A percentile compares a stretch with the other conserved stretches of the same genome.
Evolutionary conservation across 35 echinoderm and acorn worm genomes (phyloP).

Genomic region (Amphiura filiformis): DNA sequence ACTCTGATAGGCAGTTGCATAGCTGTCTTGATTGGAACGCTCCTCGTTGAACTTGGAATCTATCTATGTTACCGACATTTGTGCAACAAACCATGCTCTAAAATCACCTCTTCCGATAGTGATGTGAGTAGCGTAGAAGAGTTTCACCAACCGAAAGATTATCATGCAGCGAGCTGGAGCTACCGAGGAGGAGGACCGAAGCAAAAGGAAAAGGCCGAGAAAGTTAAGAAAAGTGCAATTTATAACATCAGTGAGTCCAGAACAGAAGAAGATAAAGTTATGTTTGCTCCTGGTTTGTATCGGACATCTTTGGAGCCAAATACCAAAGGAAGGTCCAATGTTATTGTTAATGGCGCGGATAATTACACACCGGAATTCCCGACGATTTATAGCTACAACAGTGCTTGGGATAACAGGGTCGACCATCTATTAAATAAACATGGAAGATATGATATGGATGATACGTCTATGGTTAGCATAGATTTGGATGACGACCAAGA

Average conservation of each 20-base stretch:
- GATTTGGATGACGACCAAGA: slow-evolving; percentile 15
- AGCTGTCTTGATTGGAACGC: slow-evolving; percentile 13
- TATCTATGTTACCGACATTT: slow-evolving; percentile 4
- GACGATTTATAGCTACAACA: slow-evolving; percentile 23
- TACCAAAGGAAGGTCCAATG: neutral
- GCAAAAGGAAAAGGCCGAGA: slow-evolving; percentile 9
- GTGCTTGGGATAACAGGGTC: slow-evolving; percentile 10
- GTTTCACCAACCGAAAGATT: neutral
- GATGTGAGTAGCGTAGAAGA: neutral
- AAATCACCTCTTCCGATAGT: neutral
- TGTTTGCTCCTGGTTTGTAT: slow-evolving; percentile 30
- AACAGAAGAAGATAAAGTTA: neutral
- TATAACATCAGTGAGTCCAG: neutral
- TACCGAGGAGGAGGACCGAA: neutral
- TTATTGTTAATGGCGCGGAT: neutral
- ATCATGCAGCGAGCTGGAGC: neutral
- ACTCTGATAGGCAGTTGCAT: slow-evolving; percentile 5
- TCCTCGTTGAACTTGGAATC: slow-evolving; percentile 9
- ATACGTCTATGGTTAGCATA: neutral
- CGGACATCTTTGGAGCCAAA: slow-evolving; percentile 14
- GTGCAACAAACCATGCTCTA: neutral
- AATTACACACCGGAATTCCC: neutral
- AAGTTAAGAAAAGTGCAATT: neutral
- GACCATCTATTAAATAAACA: slow-evolving; percentile 9
- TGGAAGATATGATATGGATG: neutral